Conservation (phyloP, 1,140 invertebrate species). For the Drosophila tani region DNA sequence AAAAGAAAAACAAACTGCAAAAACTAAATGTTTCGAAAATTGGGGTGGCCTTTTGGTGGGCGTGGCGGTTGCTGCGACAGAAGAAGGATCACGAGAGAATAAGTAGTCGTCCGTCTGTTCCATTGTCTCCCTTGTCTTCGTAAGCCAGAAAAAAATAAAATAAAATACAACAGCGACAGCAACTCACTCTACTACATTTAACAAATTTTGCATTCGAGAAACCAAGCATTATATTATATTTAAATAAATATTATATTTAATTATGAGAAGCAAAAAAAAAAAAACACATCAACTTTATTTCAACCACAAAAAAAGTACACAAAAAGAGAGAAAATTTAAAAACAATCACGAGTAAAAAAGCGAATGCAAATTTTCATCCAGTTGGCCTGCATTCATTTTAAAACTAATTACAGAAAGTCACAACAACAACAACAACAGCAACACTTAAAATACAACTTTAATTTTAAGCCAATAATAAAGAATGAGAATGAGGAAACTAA, state of each 20-base stretch:
- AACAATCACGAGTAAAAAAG: conserved; percentile 44
- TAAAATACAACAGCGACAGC: conserved; percentile 23
- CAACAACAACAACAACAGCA: conserved; percentile 51
- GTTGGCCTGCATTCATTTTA: conserved; percentile 68
- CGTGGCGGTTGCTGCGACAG: conserved; percentile 28
- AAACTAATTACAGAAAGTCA: conserved; percentile 50
- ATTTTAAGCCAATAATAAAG: conserved; percentile 75
- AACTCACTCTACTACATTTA: conserved; percentile 70
- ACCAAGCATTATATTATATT: conserved; percentile 82
- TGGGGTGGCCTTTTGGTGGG: conserved; percentile 34
- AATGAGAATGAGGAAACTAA: conserved; percentile 55
- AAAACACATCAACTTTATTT: conserved; percentile 72
- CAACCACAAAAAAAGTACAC: conserved; percentile 33
- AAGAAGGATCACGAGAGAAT: neutral
- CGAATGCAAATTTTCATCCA: conserved; percentile 51
- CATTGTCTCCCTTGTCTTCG: conserved; percentile 14
- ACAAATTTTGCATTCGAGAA: conserved; percentile 79
- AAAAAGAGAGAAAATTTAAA: conserved; percentile 39
- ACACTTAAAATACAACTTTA: conserved; percentile 72
- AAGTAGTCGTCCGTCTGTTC: conserved; percentile 11
- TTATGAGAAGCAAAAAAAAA: conserved; percentile 77
- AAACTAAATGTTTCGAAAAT: conserved; percentile 33
- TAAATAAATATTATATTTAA: conserved; percentile 84
- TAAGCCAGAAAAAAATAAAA: conserved; percentile 7
- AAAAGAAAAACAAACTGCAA: conserved; percentile 13